These are phyloP conservation scores for Porites evermanni DNA, from an alignment of 92 coral and sea anemone species.

Conservation along the genomic window DNA sequence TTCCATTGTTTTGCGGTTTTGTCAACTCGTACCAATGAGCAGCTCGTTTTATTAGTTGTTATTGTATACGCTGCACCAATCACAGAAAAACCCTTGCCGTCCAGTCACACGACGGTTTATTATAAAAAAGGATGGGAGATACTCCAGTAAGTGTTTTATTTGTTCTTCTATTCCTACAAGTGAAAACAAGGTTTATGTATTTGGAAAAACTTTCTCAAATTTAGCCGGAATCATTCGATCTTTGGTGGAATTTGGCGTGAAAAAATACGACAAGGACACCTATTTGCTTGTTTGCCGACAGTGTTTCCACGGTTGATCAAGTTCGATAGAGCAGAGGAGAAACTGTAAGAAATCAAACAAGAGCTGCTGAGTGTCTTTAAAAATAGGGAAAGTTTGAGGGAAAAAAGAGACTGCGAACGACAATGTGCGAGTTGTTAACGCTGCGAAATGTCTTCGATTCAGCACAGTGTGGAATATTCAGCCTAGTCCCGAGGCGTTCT, in stretches of 20 bases:
- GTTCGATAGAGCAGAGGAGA: neutral
- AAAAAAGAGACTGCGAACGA: neutral
- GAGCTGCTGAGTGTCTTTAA: neutral
- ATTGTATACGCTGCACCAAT: conserved; percentile 8
- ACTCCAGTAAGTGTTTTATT: neutral
- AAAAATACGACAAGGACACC: neutral
- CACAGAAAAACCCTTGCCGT: neutral
- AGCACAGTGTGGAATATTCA: too few species aligned
- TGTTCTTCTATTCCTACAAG: neutral
- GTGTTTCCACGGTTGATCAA: too few species aligned
- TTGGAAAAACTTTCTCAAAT: neutral
- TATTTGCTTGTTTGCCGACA: neutral
- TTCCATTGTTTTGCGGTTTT: neutral
- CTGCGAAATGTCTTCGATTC: neutral
- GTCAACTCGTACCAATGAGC: neutral
- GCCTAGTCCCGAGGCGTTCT: too few species aligned
- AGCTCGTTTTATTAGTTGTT: neutral
- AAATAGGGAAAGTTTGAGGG: too few species aligned
- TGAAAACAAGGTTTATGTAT: neutral
- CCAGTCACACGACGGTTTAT: neutral
- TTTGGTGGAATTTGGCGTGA: neutral
- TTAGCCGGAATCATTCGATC: neutral
- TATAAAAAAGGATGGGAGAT: neutral
- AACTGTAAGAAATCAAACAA: neutral
- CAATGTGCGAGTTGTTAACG: neutral